These are phyloP conservation scores for Rhamnusium bicolor DNA, from an alignment of 2,888 invertebrate species.

Conservation along the genomic window DNA sequence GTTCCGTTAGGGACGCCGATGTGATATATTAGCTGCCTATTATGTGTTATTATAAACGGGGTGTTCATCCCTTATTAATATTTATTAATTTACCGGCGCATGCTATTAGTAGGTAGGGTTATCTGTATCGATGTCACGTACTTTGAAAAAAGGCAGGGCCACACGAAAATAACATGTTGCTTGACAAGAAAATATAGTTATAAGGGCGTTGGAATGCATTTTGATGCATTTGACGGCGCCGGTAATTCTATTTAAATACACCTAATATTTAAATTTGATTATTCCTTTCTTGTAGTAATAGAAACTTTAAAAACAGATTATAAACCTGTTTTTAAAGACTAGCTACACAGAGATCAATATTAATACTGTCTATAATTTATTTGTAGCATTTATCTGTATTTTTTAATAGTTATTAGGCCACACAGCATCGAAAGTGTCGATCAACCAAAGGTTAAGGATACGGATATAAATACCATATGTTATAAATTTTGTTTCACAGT, in stretches of 20 bases:
- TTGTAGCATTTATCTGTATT: background rate
- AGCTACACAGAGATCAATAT: background rate
- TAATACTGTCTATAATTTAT: background rate
- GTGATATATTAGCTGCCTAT: background rate
- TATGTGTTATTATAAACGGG: background rate
- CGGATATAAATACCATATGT: no score
- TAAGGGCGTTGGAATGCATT: constrained; percentile 46
- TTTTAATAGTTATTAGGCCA: no score
- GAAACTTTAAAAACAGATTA: background rate
- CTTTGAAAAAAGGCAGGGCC: constrained; percentile 56
- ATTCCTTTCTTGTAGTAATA: background rate
- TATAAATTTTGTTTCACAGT: no score
- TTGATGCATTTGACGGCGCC: constrained; percentile 36
- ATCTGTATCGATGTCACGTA: constrained; percentile 52
- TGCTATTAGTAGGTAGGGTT: constrained; percentile 39
- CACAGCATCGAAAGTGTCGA: no score
- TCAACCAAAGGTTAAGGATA: no score
- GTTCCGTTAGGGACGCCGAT: background rate
- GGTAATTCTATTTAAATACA: constrained; percentile 13
- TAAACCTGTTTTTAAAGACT: background rate
- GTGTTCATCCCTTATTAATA: constrained; percentile 55
- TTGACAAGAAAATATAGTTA: constrained; percentile 51
- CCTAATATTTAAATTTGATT: constrained; percentile 11
- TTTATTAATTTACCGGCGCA: constrained; percentile 51
- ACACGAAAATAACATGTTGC: constrained; percentile 58